A percentile compares a stretch with the other conserved stretches of the same genome.
These are phyloP conservation scores for Pogona vitticeps DNA, from an alignment of 2,113 vertebrate genomes.

Conservation along the genomic window DNA sequence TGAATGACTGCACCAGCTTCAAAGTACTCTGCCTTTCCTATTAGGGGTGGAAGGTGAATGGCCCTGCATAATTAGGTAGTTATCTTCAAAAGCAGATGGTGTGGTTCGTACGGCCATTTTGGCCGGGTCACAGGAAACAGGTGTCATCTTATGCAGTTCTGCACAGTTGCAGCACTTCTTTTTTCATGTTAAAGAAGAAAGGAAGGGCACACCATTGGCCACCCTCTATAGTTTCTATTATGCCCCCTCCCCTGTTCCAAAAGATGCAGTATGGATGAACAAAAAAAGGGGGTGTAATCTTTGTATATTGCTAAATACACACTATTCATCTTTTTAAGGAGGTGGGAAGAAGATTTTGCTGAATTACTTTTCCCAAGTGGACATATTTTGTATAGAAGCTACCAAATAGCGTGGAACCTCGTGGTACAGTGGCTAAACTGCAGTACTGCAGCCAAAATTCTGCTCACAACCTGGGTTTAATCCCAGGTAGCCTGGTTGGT, in stretches of 20 bases:
- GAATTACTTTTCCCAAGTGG: constrained; percentile 4
- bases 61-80: neutral
- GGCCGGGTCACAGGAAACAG: neutral
- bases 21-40: neutral
- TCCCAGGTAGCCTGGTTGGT: no score
- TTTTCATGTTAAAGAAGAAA: neutral
- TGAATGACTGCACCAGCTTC: neutral
- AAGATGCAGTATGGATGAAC: no score
- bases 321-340: neutral
- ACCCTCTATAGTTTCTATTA: neutral
- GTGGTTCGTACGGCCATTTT: neutral
- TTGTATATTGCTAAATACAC: no score
- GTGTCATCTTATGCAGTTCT: no score
- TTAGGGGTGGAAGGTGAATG: neutral
- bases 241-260: no score
- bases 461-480: no score
- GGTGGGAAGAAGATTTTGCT: neutral
- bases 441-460: no score
- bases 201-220: no score
- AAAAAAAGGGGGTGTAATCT: no score
- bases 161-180: no score
- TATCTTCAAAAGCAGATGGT: neutral
- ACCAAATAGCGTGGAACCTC: neutral
- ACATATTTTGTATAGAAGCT: neutral
- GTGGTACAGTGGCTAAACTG: no score